A percentile compares a stretch with the other conserved stretches of the same genome.
Conservation (phyloP, 2,888 invertebrate genomes). For the Anorthoa munda region DNA sequence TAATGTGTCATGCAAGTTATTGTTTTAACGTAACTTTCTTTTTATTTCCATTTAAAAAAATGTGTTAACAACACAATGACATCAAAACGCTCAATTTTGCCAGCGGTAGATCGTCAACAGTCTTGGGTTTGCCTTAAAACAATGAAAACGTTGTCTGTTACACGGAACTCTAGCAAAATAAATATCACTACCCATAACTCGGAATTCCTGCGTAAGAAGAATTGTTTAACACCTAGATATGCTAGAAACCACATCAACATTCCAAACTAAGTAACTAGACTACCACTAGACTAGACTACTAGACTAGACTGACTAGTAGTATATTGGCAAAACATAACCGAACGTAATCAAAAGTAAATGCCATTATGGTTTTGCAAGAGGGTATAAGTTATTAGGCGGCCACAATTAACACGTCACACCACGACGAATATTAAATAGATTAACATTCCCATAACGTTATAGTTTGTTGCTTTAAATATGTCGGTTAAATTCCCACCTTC, state of each 20-base stretch:
- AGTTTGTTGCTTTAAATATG: conserved; percentile 44
- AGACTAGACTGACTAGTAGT: too few relatives aligned
- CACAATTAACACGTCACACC: conserved; percentile 28
- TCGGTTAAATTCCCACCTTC: conserved; percentile 39
- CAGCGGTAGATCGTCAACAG: background rate
- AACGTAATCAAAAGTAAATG: conserved; percentile 53
- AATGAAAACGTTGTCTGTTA: conserved; percentile 1
- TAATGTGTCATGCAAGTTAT: too few relatives aligned
- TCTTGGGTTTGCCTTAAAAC: conserved; percentile 12
- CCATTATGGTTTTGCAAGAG: conserved; percentile 47
- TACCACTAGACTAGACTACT: too few relatives aligned
- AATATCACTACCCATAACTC: background rate
- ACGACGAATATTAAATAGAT: conserved; percentile 20
- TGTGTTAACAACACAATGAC: background rate
- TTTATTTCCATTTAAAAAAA: background rate
- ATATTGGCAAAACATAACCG: conserved; percentile 33
- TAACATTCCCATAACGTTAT: conserved; percentile 36
- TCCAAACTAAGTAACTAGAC: conserved; percentile 30
- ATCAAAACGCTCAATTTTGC: conserved; percentile 4
- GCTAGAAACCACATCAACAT: conserved; percentile 9
- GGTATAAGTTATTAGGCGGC: conserved; percentile 5
- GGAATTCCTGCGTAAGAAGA: conserved; percentile 6
- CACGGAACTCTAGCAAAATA: conserved; percentile 8
- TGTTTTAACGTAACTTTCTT: too few relatives aligned
- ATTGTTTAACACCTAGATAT: background rate